Evolutionary conservation across 2,113 vertebrate species (phyloP).

Genomic region (Pelvicachromis taeniatus): DNA sequence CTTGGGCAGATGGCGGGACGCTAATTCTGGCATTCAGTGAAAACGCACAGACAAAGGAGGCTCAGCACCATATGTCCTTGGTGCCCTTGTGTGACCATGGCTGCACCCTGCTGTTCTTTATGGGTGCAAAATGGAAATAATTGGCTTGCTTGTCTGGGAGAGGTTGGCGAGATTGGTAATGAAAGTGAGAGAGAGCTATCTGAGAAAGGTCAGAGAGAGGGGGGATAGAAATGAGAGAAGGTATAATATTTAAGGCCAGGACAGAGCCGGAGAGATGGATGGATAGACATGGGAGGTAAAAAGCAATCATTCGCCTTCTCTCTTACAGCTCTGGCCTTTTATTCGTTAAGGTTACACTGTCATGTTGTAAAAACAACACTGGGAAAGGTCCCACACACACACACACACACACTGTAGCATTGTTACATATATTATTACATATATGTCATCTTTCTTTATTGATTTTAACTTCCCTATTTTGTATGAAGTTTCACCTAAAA

Average conservation of each 20-base stretch:
- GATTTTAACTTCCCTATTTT: background rate
- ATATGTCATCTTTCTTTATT: background rate
- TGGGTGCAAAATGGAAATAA: constrained; percentile 60
- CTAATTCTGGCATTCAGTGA: background rate
- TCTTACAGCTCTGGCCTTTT: background rate
- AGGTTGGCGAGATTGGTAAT: constrained; percentile 43
- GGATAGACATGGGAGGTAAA: constrained; percentile 5
- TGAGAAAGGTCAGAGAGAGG: constrained; percentile 39
- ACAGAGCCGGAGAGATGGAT: background rate
- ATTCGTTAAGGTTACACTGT: background rate
- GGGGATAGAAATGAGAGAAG: constrained; percentile 37
- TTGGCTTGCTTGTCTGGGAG: constrained; percentile 41
- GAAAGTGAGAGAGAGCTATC: constrained; percentile 32
- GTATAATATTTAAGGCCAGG: constrained; percentile 47
- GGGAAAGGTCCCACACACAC: background rate
- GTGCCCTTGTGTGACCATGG: constrained; percentile 49
- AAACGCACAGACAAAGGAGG: background rate
- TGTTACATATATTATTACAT: background rate
- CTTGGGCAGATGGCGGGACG: background rate
- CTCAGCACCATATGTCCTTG: constrained; percentile 44
- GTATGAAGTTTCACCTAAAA: background rate
- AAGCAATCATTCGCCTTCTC: background rate
- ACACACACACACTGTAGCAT: background rate
- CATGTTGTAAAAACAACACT: background rate
- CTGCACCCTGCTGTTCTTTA: constrained; percentile 48